phyloP scores from a whole-genome alignment of 2,888 invertebrate genomes.

The Melanostoma scalare region DNA sequence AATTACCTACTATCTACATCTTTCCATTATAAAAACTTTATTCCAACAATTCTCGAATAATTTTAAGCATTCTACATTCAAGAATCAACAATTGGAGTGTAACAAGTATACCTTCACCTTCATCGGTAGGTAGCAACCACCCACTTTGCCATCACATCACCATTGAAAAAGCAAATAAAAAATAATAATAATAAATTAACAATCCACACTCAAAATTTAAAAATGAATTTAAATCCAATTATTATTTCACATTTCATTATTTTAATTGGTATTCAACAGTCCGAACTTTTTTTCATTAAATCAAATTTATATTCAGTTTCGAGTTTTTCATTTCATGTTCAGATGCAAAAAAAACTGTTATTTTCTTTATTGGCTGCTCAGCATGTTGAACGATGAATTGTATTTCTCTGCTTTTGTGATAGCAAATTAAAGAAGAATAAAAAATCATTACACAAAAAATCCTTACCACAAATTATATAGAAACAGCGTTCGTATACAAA shows the following conservation, averaged over 20 bases:
- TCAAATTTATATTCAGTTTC: conserved; percentile 48
- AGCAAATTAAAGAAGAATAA: conserved; percentile 57
- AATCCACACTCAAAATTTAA: conserved; percentile 69
- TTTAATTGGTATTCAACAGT: conserved; percentile 66
- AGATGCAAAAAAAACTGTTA: conserved; percentile 66
- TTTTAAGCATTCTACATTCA: conserved; percentile 76
- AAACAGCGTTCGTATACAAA: conserved; percentile 63
- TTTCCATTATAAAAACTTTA: conserved; percentile 20
- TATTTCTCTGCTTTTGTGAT: conserved; percentile 73
- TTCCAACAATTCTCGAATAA: conserved; percentile 64
- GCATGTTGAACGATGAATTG: conserved; percentile 71
- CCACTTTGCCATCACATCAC: conserved; percentile 71
- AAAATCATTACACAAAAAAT: conserved; percentile 46
- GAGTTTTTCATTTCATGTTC: conserved; percentile 67
- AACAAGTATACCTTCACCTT: conserved; percentile 77
- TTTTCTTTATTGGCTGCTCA: conserved; percentile 73
- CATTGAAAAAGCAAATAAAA: conserved; percentile 62
- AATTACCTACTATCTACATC: conserved; percentile 9
- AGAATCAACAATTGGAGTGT: conserved; percentile 78
- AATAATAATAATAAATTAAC: conserved; percentile 58
- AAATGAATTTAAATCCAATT: conserved; percentile 64
- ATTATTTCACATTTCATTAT: conserved; percentile 58
- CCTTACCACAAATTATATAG: conserved; percentile 42
- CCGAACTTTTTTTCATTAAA: conserved; percentile 46
- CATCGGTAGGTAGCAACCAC: conserved; percentile 79